These are phyloP conservation scores for Hirtodrosophila histrioides DNA, from an alignment of 2,888 invertebrate species.

Conservation along the genomic window DNA sequence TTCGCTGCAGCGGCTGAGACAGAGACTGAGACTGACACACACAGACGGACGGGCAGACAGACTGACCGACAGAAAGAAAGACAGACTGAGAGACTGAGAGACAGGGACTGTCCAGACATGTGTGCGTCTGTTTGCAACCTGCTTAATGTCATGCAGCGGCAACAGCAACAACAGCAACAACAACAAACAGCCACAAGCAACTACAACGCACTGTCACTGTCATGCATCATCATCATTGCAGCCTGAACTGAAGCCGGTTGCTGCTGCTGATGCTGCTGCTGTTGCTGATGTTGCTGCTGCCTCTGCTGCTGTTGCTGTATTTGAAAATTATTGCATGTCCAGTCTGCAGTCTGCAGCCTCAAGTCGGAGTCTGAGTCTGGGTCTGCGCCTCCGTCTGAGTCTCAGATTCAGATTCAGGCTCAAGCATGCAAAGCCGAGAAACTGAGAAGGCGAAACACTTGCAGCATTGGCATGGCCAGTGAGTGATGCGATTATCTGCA, in stretches of 20 bases:
- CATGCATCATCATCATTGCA: slow-evolving; percentile 77
- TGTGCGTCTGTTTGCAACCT: slow-evolving; percentile 79
- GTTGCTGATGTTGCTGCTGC: slow-evolving; percentile 19
- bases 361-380: slow-evolving; percentile 37
- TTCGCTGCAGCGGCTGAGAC: slow-evolving; percentile 70
- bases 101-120: slow-evolving; percentile 56
- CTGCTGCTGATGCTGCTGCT: slow-evolving; percentile 21
- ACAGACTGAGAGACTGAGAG: slow-evolving; percentile 38
- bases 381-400: slow-evolving; percentile 1
- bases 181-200: slow-evolving; percentile 47
- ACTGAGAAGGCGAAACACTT: slow-evolving; percentile 69
- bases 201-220: slow-evolving; percentile 80
- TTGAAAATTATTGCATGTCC: slow-evolving; percentile 81
- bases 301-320: slow-evolving; percentile 54
- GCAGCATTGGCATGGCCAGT: slow-evolving; percentile 71
- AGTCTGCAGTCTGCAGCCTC: slow-evolving; percentile 46
- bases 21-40: slow-evolving; percentile 10
- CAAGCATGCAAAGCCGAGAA: slow-evolving; percentile 57
- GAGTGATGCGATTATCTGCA: slow-evolving; percentile 82
- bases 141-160: slow-evolving; percentile 81
- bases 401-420: slow-evolving; percentile 31
- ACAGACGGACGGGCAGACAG: slow-evolving; percentile 8
- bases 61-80: slow-evolving; percentile 17
- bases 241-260: slow-evolving; percentile 46
- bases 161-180: slow-evolving; percentile 51